Conservation (phyloP, 2,888 invertebrate species). For the Lepidocyrtoides sp. region DNA sequence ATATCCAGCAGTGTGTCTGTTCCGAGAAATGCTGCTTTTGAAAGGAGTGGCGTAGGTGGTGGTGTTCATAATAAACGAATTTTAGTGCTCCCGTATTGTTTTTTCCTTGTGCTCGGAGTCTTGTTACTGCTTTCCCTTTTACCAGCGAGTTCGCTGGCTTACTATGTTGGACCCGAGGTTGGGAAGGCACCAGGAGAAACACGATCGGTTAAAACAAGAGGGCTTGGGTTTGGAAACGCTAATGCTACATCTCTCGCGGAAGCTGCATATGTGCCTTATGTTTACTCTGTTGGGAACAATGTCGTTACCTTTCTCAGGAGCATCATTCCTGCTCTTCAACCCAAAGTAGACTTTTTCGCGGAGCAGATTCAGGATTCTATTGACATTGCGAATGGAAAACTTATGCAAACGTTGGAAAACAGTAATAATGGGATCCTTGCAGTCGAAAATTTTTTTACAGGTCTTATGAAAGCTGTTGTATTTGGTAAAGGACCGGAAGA, state of each 20-base stretch:
- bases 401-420: constrained; percentile 78
- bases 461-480: constrained; percentile 66
- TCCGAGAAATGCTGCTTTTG: not conserved
- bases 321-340: constrained; percentile 75
- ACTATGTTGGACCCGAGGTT: constrained; percentile 72
- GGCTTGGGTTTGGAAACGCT: constrained; percentile 1
- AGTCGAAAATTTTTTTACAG: constrained; percentile 77
- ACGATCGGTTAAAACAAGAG: constrained; percentile 30
- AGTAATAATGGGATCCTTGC: constrained; percentile 75
- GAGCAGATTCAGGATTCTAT: constrained; percentile 79
- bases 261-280: constrained; percentile 74
- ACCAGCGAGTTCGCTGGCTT: constrained; percentile 18
- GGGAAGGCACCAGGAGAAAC: constrained; percentile 67
- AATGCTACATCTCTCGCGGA: constrained; percentile 70
- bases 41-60: not conserved
- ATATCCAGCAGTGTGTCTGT: not conserved
- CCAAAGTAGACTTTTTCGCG: constrained; percentile 79
- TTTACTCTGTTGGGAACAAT: constrained; percentile 50
- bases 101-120: constrained; percentile 1
- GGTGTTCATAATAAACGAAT: not conserved
- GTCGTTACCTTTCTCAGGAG: constrained; percentile 63
- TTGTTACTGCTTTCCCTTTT: constrained; percentile 27
- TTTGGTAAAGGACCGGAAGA: constrained; percentile 71
- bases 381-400: constrained; percentile 62
- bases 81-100: not conserved